A percentile compares a stretch with the other conserved stretches of the same genome.
Conservation (phyloP, 2,797 vertebrate species). For the Propithecus perrieri region DNA sequence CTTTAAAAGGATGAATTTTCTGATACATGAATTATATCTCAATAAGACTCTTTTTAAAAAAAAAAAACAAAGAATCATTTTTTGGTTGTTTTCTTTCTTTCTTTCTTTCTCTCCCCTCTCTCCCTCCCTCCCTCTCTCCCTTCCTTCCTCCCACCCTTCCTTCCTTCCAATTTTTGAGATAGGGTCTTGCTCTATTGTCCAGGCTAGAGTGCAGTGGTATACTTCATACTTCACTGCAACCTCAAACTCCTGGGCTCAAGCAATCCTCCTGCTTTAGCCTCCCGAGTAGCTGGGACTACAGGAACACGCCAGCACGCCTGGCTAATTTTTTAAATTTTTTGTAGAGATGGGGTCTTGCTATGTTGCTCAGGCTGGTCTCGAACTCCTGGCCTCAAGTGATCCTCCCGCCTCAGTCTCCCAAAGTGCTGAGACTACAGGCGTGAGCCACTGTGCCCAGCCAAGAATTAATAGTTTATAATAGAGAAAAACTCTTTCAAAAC, state of each 20-base stretch:
- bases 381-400: background rate
- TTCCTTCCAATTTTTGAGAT: background rate
- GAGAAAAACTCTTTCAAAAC: slow-evolving; percentile 6
- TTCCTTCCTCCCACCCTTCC: no score
- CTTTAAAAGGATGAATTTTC: slow-evolving; percentile 18
- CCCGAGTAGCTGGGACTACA: background rate
- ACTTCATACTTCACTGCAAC: background rate
- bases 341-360: background rate
- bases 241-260: background rate
- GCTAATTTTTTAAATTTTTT: background rate
- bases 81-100: no score
- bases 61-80: background rate
- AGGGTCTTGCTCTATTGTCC: background rate
- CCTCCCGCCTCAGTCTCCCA: background rate
- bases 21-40: background rate
- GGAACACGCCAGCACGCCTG: background rate
- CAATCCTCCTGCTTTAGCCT: background rate
- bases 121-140: no score
- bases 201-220: background rate
- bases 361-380: background rate
- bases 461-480: background rate
- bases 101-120: no score
- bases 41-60: background rate
- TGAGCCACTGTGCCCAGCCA: background rate
- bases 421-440: background rate